Evolutionary conservation across 2,797 vertebrate genomes (phyloP), one percentile per base, ranked within the genome.

Genomic region (Zalophus californianus): DNA sequence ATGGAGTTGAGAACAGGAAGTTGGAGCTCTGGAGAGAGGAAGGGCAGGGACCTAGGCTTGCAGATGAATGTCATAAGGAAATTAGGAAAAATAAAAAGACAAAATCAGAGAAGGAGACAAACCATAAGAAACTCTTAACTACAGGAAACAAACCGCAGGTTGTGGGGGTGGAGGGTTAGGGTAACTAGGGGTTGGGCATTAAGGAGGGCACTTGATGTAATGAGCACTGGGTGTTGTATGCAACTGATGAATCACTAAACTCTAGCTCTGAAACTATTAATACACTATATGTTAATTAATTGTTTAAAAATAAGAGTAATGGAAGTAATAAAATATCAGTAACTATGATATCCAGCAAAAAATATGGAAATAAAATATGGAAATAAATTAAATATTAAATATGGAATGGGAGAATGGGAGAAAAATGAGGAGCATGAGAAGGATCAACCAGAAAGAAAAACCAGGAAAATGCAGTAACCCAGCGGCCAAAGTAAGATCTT

Each of bases 381-480:
- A 94, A 86, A 62, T 82, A 11, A 93, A 92, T 88, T 29, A 92
- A 79, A 86, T 88, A 29, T 79, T 35, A 35, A 68, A 56, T 18
- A 10, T 70, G 35, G 7, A 18, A 72, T 82, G 70, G 88, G 29
- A 62, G 18, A 92, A 88, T 64, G 27, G 10, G 62, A 77, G 60
- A 44, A 48, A 52, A 29, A 29, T 70, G 3, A 87, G 60, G 25
- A 86, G 4, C 66, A 29, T 77, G 77, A 77, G 35, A 72, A 77
- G 29, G 29, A 72, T 29, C 11, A 7, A 54, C 18, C 8, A 44
- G 44, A 68, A 78, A 66, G 1, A 41, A 68, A 80, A 58, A 16
- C 0, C 9, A 21, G 70, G 13, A 83, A 91, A 89, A 87, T 23
- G 18, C 1, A 38, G 8, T 32, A 32, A 5, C 10, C n/a, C 20